Conservation (phyloP, 1,140 invertebrate species). For the Lethrus apterus region DNA sequence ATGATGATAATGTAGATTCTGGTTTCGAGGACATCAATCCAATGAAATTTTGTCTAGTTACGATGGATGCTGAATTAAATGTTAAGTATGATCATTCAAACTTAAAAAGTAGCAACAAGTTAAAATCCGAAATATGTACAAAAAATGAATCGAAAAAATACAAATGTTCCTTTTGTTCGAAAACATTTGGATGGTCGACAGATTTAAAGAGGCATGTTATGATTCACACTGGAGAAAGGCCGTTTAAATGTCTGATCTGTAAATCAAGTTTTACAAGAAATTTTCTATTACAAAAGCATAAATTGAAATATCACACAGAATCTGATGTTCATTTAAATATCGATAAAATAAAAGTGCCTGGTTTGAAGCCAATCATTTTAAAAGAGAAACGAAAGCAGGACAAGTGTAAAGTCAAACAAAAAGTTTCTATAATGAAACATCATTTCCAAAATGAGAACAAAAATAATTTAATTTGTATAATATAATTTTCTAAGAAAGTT, state of each 20-base stretch:
- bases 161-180: slow-evolving; percentile 32
- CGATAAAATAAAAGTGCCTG: slow-evolving; percentile 13
- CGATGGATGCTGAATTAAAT: slow-evolving; percentile 24
- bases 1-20: slow-evolving; percentile 18
- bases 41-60: slow-evolving; percentile 31
- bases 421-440: slow-evolving; percentile 10
- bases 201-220: slow-evolving; percentile 32
- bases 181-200: slow-evolving; percentile 39
- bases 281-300: slow-evolving; percentile 40
- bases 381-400: slow-evolving; percentile 20
- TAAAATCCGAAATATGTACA: background rate
- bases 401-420: slow-evolving; percentile 18
- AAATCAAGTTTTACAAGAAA: slow-evolving; percentile 32
- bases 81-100: background rate
- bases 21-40: slow-evolving; percentile 24
- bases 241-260: slow-evolving; percentile 20
- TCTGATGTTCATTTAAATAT: background rate
- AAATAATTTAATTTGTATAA: slow-evolving; percentile 9
- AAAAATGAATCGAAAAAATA: slow-evolving; percentile 27
- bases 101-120: background rate
- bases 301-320: slow-evolving; percentile 27
- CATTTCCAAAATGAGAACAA: slow-evolving; percentile 13
- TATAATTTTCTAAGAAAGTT: too few relatives aligned
- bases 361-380: slow-evolving; percentile 15
- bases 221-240: slow-evolving; percentile 19